phyloP scores from a whole-genome alignment of 2,888 invertebrate genomes.

The Drosophila nr. perissopoda region DNA sequence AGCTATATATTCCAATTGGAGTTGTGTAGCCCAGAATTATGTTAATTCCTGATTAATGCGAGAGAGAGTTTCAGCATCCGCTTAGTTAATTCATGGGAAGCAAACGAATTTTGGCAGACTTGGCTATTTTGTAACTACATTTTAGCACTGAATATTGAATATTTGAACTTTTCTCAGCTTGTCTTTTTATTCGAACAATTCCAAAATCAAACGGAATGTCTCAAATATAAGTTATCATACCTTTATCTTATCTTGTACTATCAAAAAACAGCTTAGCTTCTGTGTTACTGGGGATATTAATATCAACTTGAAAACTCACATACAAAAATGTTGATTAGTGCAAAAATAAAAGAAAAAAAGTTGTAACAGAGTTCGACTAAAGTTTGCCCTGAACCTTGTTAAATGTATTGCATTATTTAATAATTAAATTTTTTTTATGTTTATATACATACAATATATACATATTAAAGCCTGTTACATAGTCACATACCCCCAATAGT shows the following conservation, averaged over 20 bases:
- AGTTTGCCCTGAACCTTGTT: not conserved
- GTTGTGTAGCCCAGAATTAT: not conserved
- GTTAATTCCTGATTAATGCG: not conserved
- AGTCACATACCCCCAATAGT: not conserved
- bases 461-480: not conserved
- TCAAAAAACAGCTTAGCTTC: not conserved
- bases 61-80: not conserved
- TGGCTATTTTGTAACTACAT: not conserved
- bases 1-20: constrained; percentile 26
- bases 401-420: not conserved
- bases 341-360: not conserved
- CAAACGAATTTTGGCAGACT: not conserved
- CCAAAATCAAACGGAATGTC: not conserved
- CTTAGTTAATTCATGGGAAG: not conserved
- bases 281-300: not conserved
- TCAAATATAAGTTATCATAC: not conserved
- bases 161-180: not conserved
- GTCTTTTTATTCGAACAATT: not conserved
- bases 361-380: not conserved
- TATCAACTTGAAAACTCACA: not conserved
- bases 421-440: not conserved
- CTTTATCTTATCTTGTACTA: not conserved
- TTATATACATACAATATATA: not conserved
- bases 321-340: not conserved
- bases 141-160: not conserved